Conservation (phyloP, 2,113 vertebrate species). For the Peucedramus taeniatus region DNA sequence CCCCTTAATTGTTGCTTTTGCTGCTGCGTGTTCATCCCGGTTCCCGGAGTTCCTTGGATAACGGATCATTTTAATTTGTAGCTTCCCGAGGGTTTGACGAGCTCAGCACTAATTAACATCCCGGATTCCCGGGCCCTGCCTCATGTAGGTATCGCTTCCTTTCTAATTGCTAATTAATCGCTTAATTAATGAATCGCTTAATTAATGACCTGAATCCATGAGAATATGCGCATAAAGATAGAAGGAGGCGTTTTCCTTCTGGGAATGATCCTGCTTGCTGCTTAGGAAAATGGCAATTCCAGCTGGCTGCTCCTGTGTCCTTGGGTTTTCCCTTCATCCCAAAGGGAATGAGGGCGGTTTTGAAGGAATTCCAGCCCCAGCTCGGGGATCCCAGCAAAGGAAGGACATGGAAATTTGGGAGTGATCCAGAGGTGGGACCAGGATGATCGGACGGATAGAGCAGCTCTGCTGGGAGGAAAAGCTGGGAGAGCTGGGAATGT, state of each 20-base stretch:
- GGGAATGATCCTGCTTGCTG: not conserved
- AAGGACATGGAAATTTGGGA: not conserved
- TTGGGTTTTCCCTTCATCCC: too few relatives aligned
- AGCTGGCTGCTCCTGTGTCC: fast-evolving
- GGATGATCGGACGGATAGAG: too few relatives aligned
- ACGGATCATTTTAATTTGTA: constrained; percentile 79
- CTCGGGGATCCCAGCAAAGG: fast-evolving
- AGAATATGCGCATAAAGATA: fast-evolving
- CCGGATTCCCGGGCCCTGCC: constrained; percentile 78
- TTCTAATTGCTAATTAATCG: not conserved
- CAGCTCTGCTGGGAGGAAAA: not conserved
- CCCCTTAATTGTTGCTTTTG: not conserved
- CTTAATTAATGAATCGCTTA: not conserved
- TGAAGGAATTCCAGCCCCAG: not conserved
- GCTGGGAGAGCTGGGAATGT: not conserved
- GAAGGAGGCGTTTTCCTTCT: not conserved
- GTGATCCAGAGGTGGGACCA: fast-evolving
- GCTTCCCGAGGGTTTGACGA: constrained; percentile 80
- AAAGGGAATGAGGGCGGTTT: fast-evolving
- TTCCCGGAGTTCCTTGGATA: constrained; percentile 41
- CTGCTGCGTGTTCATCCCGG: not conserved
- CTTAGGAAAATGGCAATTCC: not conserved
- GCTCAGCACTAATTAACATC: constrained; percentile 86
- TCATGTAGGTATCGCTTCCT: constrained; percentile 86
- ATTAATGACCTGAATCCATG: not conserved